Conservation (phyloP, 1,140 invertebrate genomes). For the Leptopilina clavipes region DNA sequence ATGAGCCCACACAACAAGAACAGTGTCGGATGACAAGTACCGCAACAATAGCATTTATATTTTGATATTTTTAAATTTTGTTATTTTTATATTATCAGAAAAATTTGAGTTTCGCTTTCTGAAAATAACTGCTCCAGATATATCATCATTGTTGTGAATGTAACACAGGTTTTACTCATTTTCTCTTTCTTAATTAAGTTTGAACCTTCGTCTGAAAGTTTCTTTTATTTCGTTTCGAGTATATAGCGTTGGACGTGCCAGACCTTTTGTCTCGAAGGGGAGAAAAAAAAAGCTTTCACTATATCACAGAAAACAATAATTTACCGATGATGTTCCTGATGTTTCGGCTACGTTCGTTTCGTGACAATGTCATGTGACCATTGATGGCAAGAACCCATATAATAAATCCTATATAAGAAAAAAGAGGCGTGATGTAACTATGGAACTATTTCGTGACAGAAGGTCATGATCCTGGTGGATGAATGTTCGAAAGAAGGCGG, state of each 20-base stretch:
- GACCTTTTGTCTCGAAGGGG: background rate
- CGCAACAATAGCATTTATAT: too few relatives aligned
- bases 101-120: too few relatives aligned
- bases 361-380: constrained; percentile 44
- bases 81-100: too few relatives aligned
- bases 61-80: too few relatives aligned
- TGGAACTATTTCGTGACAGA: constrained; percentile 66
- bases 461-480: constrained; percentile 60
- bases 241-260: background rate
- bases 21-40: too few relatives aligned
- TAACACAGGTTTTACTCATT: background rate
- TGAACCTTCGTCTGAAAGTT: background rate
- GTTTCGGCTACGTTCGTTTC: constrained; percentile 32
- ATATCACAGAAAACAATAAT: constrained; percentile 14
- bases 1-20: too few relatives aligned
- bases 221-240: background rate
- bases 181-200: background rate
- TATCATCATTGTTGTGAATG: background rate
- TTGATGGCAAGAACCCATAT: constrained; percentile 56
- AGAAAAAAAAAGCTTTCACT: background rate
- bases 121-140: too few relatives aligned
- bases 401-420: constrained; percentile 61
- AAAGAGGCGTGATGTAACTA: constrained; percentile 57
- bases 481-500: constrained; percentile 53
- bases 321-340: constrained; percentile 1